Conservation (phyloP, 1,140 invertebrate species). For the Sinonovacula constricta region DNA sequence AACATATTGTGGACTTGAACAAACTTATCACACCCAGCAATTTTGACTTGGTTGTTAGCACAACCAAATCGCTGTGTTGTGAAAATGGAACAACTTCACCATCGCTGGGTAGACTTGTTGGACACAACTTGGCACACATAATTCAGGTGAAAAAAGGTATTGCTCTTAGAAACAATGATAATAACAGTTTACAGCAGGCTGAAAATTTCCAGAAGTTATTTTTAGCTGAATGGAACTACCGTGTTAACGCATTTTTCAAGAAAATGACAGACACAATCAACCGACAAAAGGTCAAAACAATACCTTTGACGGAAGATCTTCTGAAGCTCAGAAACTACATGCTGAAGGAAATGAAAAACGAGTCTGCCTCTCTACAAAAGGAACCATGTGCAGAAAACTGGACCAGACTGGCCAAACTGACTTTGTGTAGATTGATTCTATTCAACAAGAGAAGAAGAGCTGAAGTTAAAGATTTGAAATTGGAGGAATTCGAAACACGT, state of each 20-base stretch:
- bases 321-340: not conserved
- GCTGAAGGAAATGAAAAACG: not conserved
- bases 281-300: conserved; percentile 9
- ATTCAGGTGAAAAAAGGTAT: conserved; percentile 27
- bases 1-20: not conserved
- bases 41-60: conserved; percentile 31
- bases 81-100: conserved; percentile 4
- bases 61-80: conserved; percentile 13
- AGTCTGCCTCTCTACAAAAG: not conserved
- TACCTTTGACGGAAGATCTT: conserved; percentile 36
- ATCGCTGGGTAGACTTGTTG: conserved; percentile 17
- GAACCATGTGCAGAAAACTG: not conserved
- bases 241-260: conserved; percentile 8
- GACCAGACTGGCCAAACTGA: not conserved
- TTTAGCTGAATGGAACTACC: conserved; percentile 19
- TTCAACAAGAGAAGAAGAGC: not conserved
- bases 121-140: conserved; percentile 1
- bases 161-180: conserved; percentile 6
- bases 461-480: not conserved
- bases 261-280: conserved; percentile 14
- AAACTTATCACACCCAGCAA: not conserved
- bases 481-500: not conserved
- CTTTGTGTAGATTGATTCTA: not conserved
- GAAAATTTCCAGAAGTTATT: conserved; percentile 22
- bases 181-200: not conserved